Evolutionary conservation across 2,888 invertebrate genomes (phyloP), one percentile per base, ranked within the genome.

Genomic region (Lasioglossum figueresi): DNA sequence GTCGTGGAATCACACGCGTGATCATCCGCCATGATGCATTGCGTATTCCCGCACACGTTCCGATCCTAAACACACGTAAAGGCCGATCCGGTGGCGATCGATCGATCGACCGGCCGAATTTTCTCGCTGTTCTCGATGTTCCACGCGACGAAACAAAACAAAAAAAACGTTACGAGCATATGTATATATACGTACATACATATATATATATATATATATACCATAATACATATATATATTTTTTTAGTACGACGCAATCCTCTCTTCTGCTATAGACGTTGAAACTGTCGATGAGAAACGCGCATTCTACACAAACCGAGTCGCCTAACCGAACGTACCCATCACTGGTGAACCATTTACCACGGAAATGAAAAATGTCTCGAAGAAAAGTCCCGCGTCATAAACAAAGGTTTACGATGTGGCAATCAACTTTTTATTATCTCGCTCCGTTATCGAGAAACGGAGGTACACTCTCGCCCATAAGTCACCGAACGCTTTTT

Each of bases 241-340:
- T 84, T 84, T 84, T 84, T 84, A 84, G 84, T 84, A 84, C 84
- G 76, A 79, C 72, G 79, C 84, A 83, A 76, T 79, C 68, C 79
- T 82, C 84, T 84, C 77, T 82, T 82, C 63, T 79, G 84, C 83
- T 84, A 76, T 80, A 59, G 78, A 82, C 70, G 74, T 74, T 63
- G 59, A 70, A 70, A 37, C 68, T 52, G 63, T 77, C 63, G 63
- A 84, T 40, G 66, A 63, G 72, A 79, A 59, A 76, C 37, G 37
- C 59, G 34, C 78, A 63, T 75, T 82, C 45, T 71, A 34, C 6
- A 16, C 31, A 16, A 63, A 31, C 16, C 16, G 63, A 16, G 31
- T 63, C 31, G 31, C 45, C 45, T 16, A 45, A 45, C 45, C 45
- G 45, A 45, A 45, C 16, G 45, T 14, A 4, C 14, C 63, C 31